Percentiles rank a stretch among this genome's conserved stretches.
Conservation (phyloP, 2,113 vertebrate species). For the Chamaetylas fuelleborni region DNA sequence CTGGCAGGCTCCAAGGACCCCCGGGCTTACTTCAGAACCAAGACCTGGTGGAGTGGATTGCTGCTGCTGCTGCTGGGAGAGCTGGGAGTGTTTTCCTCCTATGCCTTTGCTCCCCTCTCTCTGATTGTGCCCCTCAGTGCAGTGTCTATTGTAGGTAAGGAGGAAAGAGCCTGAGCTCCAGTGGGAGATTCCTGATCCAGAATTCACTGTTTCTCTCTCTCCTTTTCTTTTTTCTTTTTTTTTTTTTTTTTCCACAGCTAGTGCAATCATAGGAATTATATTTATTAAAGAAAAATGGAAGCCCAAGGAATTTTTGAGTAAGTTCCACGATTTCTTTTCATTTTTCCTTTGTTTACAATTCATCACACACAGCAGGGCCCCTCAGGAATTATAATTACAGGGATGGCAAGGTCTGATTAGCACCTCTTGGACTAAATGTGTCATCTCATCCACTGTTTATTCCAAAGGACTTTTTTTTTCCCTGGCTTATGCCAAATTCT, state of each 20-base stretch:
- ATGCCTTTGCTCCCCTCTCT: constrained; percentile 89
- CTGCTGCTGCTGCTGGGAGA: constrained; percentile 87
- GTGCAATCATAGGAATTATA: constrained; percentile 92
- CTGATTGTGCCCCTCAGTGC: constrained; percentile 90
- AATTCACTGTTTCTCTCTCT: neutral
- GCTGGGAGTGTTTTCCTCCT: constrained; percentile 87
- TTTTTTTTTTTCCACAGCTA: constrained; percentile 74
- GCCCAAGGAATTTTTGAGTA: constrained; percentile 90
- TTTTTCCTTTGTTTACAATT: neutral
- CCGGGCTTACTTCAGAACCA: constrained; percentile 87
- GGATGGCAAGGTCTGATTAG: neutral
- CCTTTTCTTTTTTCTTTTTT: neutral
- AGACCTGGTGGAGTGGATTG: constrained; percentile 94
- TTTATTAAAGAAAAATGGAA: constrained; percentile 95
- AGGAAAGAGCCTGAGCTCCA: neutral
- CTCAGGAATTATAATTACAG: neutral
- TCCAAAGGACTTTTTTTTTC: neutral
- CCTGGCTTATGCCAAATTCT: neutral
- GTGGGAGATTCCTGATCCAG: neutral
- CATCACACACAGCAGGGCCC: neutral
- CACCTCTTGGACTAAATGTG: neutral
- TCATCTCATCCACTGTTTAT: neutral
- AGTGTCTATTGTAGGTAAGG: constrained; percentile 87
- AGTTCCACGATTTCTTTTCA: constrained; percentile 61
- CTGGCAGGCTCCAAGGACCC: constrained; percentile 86